phyloP scores from a whole-genome alignment of 2,888 invertebrate genomes.

The Cabera pusaria region DNA sequence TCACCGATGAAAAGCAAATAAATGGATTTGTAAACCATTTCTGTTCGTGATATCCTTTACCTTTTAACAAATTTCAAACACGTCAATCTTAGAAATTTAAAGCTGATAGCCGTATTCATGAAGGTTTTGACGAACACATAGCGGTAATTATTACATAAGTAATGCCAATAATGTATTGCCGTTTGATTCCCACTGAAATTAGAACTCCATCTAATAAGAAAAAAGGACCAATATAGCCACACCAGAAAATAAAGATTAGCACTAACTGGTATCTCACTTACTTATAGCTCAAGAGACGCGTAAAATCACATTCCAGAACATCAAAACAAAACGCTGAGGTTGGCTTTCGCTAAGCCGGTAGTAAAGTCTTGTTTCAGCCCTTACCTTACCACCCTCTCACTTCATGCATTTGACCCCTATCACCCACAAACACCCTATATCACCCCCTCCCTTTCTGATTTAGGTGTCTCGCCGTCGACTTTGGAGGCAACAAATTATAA shows the following conservation, averaged over 20 bases:
- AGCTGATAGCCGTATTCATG: too few species aligned
- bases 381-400: constrained; percentile 29
- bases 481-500: constrained; percentile 59
- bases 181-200: too few species aligned
- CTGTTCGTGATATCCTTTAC: too few species aligned
- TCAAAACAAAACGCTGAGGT: constrained; percentile 44
- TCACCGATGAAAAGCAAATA: constrained; percentile 3
- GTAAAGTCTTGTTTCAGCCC: constrained; percentile 33
- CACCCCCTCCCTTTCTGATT: constrained; percentile 44
- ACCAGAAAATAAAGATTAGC: too few species aligned
- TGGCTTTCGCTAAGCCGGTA: constrained; percentile 39
- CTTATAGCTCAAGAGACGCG: constrained; percentile 4
- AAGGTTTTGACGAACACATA: too few species aligned
- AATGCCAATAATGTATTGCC: too few species aligned
- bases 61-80: too few species aligned
- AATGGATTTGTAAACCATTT: neutral
- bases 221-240: too few species aligned
- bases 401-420: constrained; percentile 55
- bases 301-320: constrained; percentile 38
- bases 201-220: too few species aligned
- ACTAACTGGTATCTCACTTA: constrained; percentile 2
- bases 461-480: constrained; percentile 42
- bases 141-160: too few species aligned
- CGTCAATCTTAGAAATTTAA: too few species aligned
- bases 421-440: too few species aligned